Evolutionary conservation across 2,113 vertebrate genomes (phyloP), one percentile per base, ranked within the genome.

Genomic region (Cepphus grylle): DNA sequence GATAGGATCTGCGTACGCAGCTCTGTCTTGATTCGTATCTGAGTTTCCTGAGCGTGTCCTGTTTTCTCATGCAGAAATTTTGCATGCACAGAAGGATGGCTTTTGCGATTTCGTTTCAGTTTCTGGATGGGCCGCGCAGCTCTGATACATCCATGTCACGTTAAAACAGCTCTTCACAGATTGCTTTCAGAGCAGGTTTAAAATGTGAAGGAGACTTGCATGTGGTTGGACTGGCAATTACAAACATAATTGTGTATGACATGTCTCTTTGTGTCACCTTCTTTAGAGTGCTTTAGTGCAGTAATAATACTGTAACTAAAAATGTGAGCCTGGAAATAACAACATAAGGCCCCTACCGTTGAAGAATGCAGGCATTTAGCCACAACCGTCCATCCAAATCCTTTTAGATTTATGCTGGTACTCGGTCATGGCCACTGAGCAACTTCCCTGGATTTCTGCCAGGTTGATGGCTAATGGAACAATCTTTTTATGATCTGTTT

Each of bases 401-500:
- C 56, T 93, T 93, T 55, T 45, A 55, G 50, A 66, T 91, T 89
- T 91, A 20, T 93, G 66, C 81, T 93, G 50, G 55, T 78, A 45
- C 82, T 92, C 6, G 1, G 21, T 86, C 42, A 11, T 17, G 56
- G 56, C 65, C 34, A 40, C 88, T 86, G 50, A 81, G 50, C 59
- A 88, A 38, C 59, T 88, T 53, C 32, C 27, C 52, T 96, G 96
- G 72, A 17, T 73, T 91, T 77, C 92, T 91, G 62, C 94, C 97
- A 90, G 76, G 61, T 88, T 52, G 73, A 89, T 92, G 85, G 73
- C 83, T 92, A 81, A 92, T 92, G 49, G 84, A 88, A 30, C 76
- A 71, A 63, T 96, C 49, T 88, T 73, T 89, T 26, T 81, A 49
- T 86, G 95, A 80, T 94, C 95, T 96, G 43, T 96, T 96, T 80